Evolutionary conservation across 2,888 invertebrate species (phyloP), one percentile per base, ranked within the genome.

Genomic region (Trichopoda pennipes): DNA sequence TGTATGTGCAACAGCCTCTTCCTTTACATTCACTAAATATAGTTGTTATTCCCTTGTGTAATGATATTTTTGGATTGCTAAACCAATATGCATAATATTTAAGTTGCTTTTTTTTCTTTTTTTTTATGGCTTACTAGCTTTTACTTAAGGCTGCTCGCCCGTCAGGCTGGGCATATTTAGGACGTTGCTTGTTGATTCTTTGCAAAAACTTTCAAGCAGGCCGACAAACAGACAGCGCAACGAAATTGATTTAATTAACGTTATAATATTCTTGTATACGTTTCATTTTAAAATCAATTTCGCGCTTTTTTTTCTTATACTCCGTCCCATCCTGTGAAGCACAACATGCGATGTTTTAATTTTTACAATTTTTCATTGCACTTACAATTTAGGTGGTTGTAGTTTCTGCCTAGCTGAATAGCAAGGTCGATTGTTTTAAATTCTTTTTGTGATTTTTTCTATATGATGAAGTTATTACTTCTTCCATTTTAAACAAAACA

Each of bases 1-100:
- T 28, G 28, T 28, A 8, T 77, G 58, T 58, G 66, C 66, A 58
- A 44, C 64, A 75, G 58, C 56, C 64, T 74, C 49, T 49, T 74
- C 49, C 42, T 74, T 53, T 35, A 19, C 4, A 7, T 10, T 58
- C 49, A 3, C 49, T 63, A 55, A 77, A 77, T 77, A 77, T 49
- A 77, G 77, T 70, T 77, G 70, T 70, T 77, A 77, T 63, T 77
- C 77, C 70, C 70, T 23, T 42, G 77, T 64, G 77, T 38, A 70
- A 63, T 69, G 76, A 35, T 69, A 56, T 69, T 77, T 70, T 77
- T 61, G 35, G 47, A 47, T 47, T 63, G 55, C 32, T 49, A 3
- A 38, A 49, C 0, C 55, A 56, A 70, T 63, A 70, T 77, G 56
- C 77, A 77, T 70, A 70, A 66, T 32, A 60, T 63, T 35, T 60